phyloP scores from a whole-genome alignment of 2,797 vertebrate species.

The Dipus sagitta region DNA sequence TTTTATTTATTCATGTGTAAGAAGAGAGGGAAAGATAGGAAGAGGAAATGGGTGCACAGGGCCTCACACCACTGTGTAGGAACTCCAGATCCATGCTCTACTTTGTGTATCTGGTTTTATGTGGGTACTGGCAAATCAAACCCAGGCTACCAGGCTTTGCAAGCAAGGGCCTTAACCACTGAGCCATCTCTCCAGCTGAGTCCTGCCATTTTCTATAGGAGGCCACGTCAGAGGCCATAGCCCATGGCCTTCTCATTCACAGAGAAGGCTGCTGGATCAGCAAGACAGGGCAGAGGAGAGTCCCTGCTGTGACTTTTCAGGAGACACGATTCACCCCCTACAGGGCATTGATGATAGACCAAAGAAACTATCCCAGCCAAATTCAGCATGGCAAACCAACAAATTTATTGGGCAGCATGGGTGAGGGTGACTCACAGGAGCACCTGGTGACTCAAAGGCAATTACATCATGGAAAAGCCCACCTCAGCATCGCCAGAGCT shows the following conservation, averaged over 20 bases:
- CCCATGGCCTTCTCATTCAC: not conserved
- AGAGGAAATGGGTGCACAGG: too few relatives aligned
- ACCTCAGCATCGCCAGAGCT: not conserved
- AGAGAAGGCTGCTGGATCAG: not conserved
- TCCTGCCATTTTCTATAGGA: not conserved
- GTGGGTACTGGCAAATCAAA: too few relatives aligned
- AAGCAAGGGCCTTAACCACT: too few relatives aligned
- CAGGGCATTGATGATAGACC: not conserved
- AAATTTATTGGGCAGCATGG: not conserved
- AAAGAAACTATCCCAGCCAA: not conserved
- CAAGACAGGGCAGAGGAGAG: not conserved
- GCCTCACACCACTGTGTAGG: too few relatives aligned
- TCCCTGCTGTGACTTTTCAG: not conserved
- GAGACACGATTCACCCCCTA: not conserved
- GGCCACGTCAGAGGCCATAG: rapidly evolving
- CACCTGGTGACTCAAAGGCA: not conserved
- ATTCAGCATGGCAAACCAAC: not conserved
- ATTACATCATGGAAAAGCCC: not conserved
- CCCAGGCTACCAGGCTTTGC: too few relatives aligned
- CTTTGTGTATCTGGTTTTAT: too few relatives aligned
- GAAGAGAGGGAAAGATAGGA: too few relatives aligned
- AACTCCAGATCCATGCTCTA: too few relatives aligned
- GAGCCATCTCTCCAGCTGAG: too few relatives aligned
- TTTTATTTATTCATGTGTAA: too few relatives aligned
- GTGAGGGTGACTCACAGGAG: not conserved